Base-by-base conservation (phyloP, 2,888 invertebrate species). In the Erebia palarica region DNA sequence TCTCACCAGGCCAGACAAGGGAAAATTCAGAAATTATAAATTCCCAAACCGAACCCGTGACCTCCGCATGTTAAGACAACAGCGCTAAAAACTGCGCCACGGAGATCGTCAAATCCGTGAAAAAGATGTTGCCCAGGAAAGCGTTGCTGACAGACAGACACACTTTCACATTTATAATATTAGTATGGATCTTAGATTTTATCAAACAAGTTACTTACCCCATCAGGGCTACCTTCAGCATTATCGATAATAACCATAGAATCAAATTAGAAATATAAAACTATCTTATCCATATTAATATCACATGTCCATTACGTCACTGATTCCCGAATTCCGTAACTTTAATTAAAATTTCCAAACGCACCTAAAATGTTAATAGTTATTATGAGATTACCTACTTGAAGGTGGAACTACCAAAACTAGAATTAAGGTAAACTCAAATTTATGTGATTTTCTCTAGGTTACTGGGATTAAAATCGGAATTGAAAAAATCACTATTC, bases 181-280 rank as follows among this genome's bases (percentile, higher is more conserved):
- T 36, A 36, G 7, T 36, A 36, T 27, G 27, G 27, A 3, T 27
- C 21, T 21, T 4, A 27, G 36, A 7, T 7, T 2, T 42, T 60
- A 42, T 67, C 11, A 16, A 21, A 68, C 10, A 10, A 13, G 14
- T n/a, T 2, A 60, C 74, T 74, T 64, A 74, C 74, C 74, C 73
- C 74, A 71, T 63, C 36, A 59, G 68, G 68, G 42, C 70, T 68
- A 69, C 72, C 70, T 64, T 44, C 73, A 70, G 21, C 63, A 67
- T 67, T 64, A 51, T 55, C 69, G 10, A 49, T 49, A 53, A 73
- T 67, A 55, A 73, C 57, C 74, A 74, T 74, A 73, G 70, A 73
- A 71, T 42, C 13, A 49, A 49, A 16, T 66, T 66, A 27, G 21
- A n/a, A 59, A 65, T 27, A 61, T 18, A 16, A 49, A 42, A 65